Conservation (phyloP, 2,113 vertebrate genomes). For the Bagarius yarrelli region DNA sequence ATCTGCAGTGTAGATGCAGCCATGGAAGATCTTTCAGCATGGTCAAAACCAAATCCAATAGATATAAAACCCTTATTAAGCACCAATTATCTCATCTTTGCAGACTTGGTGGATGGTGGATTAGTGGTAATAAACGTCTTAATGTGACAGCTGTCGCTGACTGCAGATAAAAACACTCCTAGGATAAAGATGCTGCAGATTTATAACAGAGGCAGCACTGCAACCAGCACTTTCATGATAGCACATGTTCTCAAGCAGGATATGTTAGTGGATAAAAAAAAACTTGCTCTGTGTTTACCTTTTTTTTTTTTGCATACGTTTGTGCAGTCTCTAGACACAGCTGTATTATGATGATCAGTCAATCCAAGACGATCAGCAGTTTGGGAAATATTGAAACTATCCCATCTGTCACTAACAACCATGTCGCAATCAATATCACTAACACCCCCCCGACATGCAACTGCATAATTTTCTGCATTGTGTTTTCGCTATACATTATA, state of each 20-base stretch:
- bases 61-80: not conserved
- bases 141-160: not conserved
- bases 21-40: not conserved
- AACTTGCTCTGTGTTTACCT: not conserved
- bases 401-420: not conserved
- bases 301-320: not conserved
- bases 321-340: not conserved
- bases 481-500: not conserved
- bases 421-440: not conserved
- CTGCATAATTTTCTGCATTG: not conserved
- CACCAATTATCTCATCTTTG: not conserved
- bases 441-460: not conserved
- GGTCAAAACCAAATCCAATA: not conserved
- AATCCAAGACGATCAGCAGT: not conserved
- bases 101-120: too few species aligned
- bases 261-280: not conserved
- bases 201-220: not conserved
- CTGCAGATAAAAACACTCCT: not conserved
- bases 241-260: not conserved
- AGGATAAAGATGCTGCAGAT: constrained; percentile 3
- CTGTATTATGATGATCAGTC: not conserved
- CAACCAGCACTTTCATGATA: too few species aligned
- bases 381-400: not conserved
- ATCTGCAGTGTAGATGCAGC: too few species aligned
- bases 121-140: too few species aligned